Conservation (phyloP, 2,797 vertebrate species). For the Danio choprae region DNA sequence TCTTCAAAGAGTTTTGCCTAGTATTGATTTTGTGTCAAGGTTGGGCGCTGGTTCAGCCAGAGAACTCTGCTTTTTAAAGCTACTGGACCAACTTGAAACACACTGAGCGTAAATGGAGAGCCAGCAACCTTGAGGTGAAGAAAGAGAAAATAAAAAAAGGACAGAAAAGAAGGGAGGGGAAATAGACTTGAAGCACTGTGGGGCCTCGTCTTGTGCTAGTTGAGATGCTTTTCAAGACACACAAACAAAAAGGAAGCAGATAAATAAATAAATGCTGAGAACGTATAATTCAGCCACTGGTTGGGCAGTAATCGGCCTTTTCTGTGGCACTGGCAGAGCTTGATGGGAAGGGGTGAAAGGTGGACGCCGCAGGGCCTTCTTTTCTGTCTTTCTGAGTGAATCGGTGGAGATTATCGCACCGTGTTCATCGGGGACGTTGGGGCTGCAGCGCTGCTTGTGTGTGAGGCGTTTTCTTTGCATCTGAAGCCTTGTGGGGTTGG, state of each 20-base stretch:
- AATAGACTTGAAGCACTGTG: slow-evolving; percentile 40
- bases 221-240: slow-evolving; percentile 70
- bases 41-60: slow-evolving; percentile 84
- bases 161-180: slow-evolving; percentile 28
- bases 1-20: slow-evolving; percentile 87
- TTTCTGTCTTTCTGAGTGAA: slow-evolving; percentile 76
- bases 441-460: slow-evolving; percentile 53
- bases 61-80: slow-evolving; percentile 83
- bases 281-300: slow-evolving; percentile 43
- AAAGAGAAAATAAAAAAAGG: slow-evolving; percentile 48
- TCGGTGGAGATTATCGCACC: slow-evolving; percentile 69
- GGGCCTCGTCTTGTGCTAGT: slow-evolving; percentile 44
- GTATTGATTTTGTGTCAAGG: slow-evolving; percentile 89
- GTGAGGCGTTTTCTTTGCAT: slow-evolving; percentile 52
- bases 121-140: slow-evolving; percentile 80
- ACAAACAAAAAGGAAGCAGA: slow-evolving; percentile 71
- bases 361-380: slow-evolving; percentile 58
- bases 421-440: slow-evolving; percentile 64
- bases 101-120: slow-evolving; percentile 75
- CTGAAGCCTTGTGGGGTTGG: slow-evolving; percentile 42
- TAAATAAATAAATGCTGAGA: slow-evolving; percentile 63
- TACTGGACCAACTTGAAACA: slow-evolving; percentile 82
- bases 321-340: slow-evolving; percentile 8
- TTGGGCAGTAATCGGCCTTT: slow-evolving; percentile 24
- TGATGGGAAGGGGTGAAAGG: slow-evolving; percentile 48